phyloP scores from a whole-genome alignment of 2,113 vertebrate species.

The Rhegmatorhina hoffmannsi region DNA sequence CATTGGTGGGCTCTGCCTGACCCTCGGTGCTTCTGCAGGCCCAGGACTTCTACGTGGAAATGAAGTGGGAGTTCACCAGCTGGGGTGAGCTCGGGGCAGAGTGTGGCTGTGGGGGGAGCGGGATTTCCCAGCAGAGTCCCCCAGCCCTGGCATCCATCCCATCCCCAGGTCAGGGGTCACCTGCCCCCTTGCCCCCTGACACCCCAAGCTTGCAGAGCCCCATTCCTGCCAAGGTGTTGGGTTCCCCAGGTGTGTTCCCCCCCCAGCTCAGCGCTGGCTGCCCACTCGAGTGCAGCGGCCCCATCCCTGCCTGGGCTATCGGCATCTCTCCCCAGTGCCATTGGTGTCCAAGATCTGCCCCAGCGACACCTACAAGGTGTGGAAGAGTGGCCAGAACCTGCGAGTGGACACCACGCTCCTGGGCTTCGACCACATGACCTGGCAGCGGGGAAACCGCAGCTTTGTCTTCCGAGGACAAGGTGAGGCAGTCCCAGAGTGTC shows the following conservation, averaged over 20 bases:
- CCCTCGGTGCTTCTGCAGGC: constrained; percentile 72
- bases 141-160: background rate
- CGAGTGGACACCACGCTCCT: constrained; percentile 95
- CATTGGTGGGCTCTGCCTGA: background rate
- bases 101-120: rapidly evolving
- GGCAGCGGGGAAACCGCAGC: constrained; percentile 96
- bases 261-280: background rate
- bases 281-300: background rate
- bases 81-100: constrained; percentile 83
- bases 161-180: background rate
- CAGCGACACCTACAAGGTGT: constrained; percentile 96
- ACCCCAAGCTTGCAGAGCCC: background rate
- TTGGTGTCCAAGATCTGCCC: constrained; percentile 97
- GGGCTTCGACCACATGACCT: constrained; percentile 98
- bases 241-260: background rate
- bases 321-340: constrained; percentile 80
- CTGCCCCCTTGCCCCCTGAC: background rate
- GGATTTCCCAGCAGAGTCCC: background rate
- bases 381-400: constrained; percentile 97
- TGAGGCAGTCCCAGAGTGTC: background rate
- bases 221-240: rapidly evolving
- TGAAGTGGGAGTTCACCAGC: constrained; percentile 98
- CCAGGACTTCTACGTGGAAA: constrained; percentile 97
- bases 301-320: background rate
- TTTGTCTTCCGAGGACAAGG: constrained; percentile 96